Evolutionary conservation across 2,797 vertebrate genomes (phyloP).

Genomic region (Centroberyx gerrardi): DNA sequence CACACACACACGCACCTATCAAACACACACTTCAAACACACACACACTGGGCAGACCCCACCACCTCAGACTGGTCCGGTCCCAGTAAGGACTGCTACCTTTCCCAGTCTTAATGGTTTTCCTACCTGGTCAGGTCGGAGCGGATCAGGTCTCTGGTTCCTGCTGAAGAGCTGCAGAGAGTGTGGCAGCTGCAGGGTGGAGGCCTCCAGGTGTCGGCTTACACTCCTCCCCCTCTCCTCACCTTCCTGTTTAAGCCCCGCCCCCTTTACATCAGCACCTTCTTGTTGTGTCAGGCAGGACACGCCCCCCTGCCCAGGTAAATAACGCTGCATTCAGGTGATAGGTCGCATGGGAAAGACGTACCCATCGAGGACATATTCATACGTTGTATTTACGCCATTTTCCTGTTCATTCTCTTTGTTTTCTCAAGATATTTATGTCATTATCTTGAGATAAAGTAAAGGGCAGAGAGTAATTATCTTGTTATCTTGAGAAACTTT

Average conservation of each 20-base stretch:
- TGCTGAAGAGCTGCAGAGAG: background rate
- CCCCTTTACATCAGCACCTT: background rate
- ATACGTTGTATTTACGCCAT: too few species aligned
- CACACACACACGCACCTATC: conserved; percentile 6
- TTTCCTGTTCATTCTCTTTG: too few species aligned
- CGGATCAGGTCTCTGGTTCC: background rate
- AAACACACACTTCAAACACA: background rate
- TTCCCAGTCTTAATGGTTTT: background rate
- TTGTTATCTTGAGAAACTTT: too few species aligned
- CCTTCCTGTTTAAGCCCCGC: background rate
- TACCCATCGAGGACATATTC: too few species aligned
- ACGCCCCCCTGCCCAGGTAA: conserved; percentile 8
- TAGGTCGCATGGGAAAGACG: background rate
- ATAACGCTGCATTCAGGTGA: conserved; percentile 3
- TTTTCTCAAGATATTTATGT: too few species aligned
- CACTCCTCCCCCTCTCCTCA: background rate
- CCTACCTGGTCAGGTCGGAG: conserved; percentile 58
- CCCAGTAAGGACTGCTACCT: background rate
- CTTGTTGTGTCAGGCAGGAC: background rate
- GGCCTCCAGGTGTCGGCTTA: background rate
- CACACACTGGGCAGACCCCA: too few species aligned
- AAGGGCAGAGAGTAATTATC: too few species aligned
- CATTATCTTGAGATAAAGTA: too few species aligned
- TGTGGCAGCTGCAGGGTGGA: conserved; percentile 36
- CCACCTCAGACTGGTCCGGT: background rate